These are phyloP conservation scores for Ginglymostoma cirratum DNA, from an alignment of 2,113 vertebrate species.

Conservation along the genomic window DNA sequence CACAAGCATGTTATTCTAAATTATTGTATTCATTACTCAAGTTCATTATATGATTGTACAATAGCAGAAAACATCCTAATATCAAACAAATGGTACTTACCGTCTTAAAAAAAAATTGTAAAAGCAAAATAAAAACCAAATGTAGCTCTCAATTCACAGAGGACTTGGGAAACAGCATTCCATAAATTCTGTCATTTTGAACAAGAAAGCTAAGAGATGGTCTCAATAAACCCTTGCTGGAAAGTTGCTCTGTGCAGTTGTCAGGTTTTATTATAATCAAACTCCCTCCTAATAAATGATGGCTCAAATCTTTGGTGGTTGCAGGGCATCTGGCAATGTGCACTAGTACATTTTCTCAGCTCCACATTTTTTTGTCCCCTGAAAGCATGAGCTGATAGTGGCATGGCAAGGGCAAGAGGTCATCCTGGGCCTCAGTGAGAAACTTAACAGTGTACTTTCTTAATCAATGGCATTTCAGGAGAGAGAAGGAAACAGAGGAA, in stretches of 20 bases:
- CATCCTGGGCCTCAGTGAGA: background rate
- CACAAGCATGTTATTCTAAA: background rate
- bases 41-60: background rate
- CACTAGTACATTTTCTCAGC: background rate
- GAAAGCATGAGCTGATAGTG: background rate
- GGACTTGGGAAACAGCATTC: background rate
- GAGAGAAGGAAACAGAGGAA: background rate
- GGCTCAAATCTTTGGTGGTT: background rate
- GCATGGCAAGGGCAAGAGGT: background rate
- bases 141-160: background rate
- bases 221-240: background rate
- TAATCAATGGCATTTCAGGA: background rate
- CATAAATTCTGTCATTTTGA: background rate
- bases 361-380: background rate
- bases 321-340: background rate
- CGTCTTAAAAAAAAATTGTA: background rate
- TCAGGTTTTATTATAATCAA: background rate
- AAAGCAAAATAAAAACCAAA: background rate
- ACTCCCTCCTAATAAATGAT: background rate
- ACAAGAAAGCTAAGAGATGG: background rate
- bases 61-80: background rate
- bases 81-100: background rate
- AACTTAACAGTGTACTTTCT: background rate
- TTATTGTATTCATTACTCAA: background rate
- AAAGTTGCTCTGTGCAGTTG: background rate